Evolutionary conservation across 2,113 vertebrate species (phyloP).

Genomic region (Todiramphus saurophagus): DNA sequence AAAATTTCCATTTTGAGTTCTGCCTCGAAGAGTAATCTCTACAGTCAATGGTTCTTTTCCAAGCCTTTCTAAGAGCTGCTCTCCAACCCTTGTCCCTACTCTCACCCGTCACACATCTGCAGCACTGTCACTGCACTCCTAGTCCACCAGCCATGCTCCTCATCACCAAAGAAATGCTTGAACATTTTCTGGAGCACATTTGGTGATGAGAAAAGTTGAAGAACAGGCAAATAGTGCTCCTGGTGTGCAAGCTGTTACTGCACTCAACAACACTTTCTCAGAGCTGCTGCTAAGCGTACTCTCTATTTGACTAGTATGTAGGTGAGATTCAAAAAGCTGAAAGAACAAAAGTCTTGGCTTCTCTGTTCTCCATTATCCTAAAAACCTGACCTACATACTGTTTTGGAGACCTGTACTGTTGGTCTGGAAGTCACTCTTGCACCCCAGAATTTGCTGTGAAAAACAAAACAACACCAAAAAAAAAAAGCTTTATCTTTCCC

Average conservation of each 20-base stretch:
- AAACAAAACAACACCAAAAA: background rate
- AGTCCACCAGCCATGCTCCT: background rate
- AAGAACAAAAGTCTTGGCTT: background rate
- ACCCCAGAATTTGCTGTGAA: background rate
- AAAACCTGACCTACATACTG: background rate
- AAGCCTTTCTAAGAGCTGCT: background rate
- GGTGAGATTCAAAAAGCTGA: background rate
- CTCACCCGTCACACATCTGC: background rate
- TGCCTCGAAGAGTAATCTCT: background rate
- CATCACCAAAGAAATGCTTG: background rate
- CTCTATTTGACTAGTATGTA: background rate
- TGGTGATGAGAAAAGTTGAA: background rate
- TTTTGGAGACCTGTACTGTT: background rate
- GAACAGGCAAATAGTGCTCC: background rate
- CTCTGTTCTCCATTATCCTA: background rate
- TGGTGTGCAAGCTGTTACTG: background rate
- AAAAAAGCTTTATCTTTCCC: background rate
- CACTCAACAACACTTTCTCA: background rate
- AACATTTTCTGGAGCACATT: background rate
- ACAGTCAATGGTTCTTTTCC: background rate
- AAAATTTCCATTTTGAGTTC: background rate
- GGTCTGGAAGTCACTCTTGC: background rate
- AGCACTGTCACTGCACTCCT: background rate
- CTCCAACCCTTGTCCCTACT: background rate
- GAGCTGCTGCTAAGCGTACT: background rate